These are phyloP conservation scores for Galeopsomyia nigrocyanea DNA, from an alignment of 2,888 invertebrate genomes.

Conservation along the genomic window DNA sequence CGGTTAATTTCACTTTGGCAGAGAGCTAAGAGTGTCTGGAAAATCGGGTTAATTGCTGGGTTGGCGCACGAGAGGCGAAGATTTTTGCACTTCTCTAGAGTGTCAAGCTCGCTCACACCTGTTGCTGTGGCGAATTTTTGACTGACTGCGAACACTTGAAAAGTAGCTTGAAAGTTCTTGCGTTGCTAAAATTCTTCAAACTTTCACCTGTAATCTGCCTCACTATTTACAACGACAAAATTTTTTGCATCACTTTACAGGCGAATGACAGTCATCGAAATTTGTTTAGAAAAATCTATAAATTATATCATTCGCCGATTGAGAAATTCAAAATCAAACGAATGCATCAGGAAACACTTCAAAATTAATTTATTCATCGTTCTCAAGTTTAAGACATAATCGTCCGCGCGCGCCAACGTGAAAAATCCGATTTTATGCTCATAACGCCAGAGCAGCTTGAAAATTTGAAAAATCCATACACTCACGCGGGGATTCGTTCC, in stretches of 20 bases:
- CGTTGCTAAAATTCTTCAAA: too few relatives aligned
- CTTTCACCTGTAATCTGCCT: too few relatives aligned
- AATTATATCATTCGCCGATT: too few relatives aligned
- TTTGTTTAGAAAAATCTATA: too few relatives aligned
- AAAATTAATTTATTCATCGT: neutral
- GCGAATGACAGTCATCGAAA: too few relatives aligned
- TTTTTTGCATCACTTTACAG: too few relatives aligned
- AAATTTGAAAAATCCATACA: neutral
- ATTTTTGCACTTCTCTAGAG: conserved; percentile 27
- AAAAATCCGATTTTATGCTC: conserved; percentile 31
- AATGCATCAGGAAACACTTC: neutral
- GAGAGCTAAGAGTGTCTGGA: neutral
- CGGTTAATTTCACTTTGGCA: conserved; percentile 1
- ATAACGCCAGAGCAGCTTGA: conserved; percentile 5
- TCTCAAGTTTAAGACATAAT: conserved; percentile 4
- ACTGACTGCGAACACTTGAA: too few relatives aligned
- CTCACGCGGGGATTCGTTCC: conserved; percentile 36
- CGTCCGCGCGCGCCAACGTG: conserved; percentile 21
- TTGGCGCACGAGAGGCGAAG: neutral
- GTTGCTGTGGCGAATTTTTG: conserved; percentile 2
- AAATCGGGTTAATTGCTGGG: conserved; percentile 26
- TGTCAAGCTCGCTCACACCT: conserved; percentile 9
- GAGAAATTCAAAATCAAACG: too few relatives aligned
- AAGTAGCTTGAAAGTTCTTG: too few relatives aligned
- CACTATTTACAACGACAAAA: too few relatives aligned